A percentile compares a stretch with the other conserved stretches of the same genome.
phyloP scores from a whole-genome alignment of 2,113 vertebrate species.

The western clawed frog (Xenopus tropicalis) region UCB_Xtro_10.0 CM004451.2:71629001-71629500 shows the following conservation, averaged over 20 bases:
- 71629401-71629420: no score
- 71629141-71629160: not conserved
- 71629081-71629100: not conserved
- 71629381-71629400: no score
- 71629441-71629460: no score
- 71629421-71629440: no score
- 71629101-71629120: not conserved
- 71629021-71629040: not conserved
- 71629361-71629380: no score
- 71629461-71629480: no score
- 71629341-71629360: no score
- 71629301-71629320: not conserved
- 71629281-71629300: not conserved
- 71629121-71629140: not conserved
- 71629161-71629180: not conserved
- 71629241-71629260: not conserved
- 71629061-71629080: not conserved
- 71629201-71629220: not conserved
- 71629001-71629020: not conserved
- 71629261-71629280: not conserved
- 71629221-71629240: not conserved
- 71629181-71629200: not conserved
- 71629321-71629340: not conserved
- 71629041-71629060: slow-evolving; percentile 13
- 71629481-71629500: no score